phyloP scores from a whole-genome alignment of 2,113 vertebrate genomes.

The Megaceryle maxima region DNA sequence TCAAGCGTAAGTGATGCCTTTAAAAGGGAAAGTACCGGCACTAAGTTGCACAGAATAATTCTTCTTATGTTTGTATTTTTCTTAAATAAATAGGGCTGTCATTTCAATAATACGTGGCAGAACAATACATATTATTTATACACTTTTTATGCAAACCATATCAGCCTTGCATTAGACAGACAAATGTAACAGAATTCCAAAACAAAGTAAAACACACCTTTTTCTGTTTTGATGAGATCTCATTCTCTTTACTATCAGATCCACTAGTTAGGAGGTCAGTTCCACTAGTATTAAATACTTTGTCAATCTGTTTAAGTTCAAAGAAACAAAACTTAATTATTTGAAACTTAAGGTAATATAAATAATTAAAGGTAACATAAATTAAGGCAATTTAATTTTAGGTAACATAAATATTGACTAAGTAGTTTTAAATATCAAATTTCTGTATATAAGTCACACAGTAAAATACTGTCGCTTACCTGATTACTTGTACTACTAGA shows the following conservation, averaged over 20 bases:
- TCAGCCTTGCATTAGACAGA: neutral
- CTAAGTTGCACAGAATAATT: neutral
- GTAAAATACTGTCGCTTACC: conserved; percentile 70
- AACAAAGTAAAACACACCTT: conserved; percentile 75
- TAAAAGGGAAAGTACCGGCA: neutral
- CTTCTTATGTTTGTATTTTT: neutral
- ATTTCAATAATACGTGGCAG: neutral
- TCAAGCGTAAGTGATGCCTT: conserved; percentile 94
- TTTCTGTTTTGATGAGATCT: conserved; percentile 78
- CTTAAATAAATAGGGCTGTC: neutral
- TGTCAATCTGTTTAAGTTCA: conserved; percentile 83
- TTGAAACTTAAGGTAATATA: neutral
- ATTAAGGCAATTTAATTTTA: neutral
- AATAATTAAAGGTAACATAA: neutral
- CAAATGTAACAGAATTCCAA: neutral
- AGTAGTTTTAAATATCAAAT: neutral
- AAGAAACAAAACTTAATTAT: neutral
- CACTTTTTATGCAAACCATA: neutral
- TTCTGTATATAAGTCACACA: neutral
- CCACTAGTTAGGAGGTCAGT: conserved; percentile 75
- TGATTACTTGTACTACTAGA: conserved; percentile 77
- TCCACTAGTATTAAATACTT: conserved; percentile 82
- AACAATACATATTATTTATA: neutral
- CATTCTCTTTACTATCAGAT: conserved; percentile 86
- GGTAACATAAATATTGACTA: neutral